These are phyloP conservation scores for Drosophila longiperda DNA, from an alignment of 2,888 invertebrate genomes.

Conservation along the genomic window DNA sequence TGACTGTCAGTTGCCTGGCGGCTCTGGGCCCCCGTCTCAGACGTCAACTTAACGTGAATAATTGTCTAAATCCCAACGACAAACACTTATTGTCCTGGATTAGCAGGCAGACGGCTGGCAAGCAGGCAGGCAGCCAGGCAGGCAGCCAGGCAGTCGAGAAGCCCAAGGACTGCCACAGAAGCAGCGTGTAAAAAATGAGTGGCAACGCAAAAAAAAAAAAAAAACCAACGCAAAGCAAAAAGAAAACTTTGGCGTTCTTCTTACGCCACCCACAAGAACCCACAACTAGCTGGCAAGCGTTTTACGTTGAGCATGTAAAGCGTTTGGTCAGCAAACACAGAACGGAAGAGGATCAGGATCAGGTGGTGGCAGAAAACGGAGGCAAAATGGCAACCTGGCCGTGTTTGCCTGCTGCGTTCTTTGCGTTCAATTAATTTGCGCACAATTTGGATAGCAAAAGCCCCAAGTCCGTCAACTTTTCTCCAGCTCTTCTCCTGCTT, in stretches of 20 bases:
- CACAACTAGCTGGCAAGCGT: conserved; percentile 60
- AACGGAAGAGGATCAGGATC: conserved; percentile 16
- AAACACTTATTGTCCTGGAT: conserved; percentile 80
- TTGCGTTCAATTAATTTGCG: conserved; percentile 81
- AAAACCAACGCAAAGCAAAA: conserved; percentile 15
- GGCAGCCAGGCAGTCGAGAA: conserved; percentile 27
- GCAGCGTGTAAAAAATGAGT: conserved; percentile 72
- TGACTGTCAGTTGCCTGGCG: conserved; percentile 50
- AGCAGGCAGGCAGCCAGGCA: conserved; percentile 37
- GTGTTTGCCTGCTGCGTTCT: conserved; percentile 76
- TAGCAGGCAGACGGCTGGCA: conserved; percentile 58
- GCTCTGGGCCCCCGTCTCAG: conserved; percentile 66
- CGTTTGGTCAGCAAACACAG: conserved; percentile 61
- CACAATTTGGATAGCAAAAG: conserved; percentile 73
- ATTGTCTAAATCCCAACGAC: conserved; percentile 80
- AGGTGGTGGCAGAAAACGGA: neutral
- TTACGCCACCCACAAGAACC: conserved; percentile 33
- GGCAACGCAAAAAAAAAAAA: conserved; percentile 47
- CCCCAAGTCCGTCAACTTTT: conserved; percentile 64
- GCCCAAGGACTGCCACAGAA: conserved; percentile 60
- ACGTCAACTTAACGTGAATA: conserved; percentile 81
- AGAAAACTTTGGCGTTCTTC: conserved; percentile 45
- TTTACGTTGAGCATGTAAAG: conserved; percentile 76
- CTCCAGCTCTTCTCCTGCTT: conserved; percentile 4
- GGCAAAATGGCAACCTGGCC: conserved; percentile 6